Base-by-base conservation (phyloP, 2,888 invertebrate genomes). In the Dichetophora obliterata region DNA sequence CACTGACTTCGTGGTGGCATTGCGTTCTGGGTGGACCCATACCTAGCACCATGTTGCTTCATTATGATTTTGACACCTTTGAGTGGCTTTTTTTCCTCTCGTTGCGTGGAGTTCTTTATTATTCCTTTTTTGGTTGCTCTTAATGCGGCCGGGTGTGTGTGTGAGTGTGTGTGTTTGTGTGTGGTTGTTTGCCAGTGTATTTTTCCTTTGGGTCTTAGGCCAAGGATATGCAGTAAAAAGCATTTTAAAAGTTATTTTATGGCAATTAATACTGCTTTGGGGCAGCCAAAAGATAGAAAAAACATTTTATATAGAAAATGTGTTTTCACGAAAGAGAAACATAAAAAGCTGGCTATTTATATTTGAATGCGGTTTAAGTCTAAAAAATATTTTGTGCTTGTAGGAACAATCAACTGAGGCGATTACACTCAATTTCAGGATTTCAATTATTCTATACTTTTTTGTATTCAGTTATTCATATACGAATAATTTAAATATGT, bases 161-260 rank as follows among this genome's bases (percentile, higher is more conserved):
- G 61, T 59, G 22, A 73, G 69, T 71, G 59, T 65, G 37, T 63
- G 48, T 59, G 54, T 50, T 48, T 75, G 77, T 57, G 57, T 72
- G 50, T 54, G 63, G 76, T 43, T 37, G 37, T 37, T 27, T 54
- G 57, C 34, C 19, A 34, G 27, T 43, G 14, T 70, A 5, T 48
- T 57, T 48, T 43, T 54, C 34, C 16, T 37, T 31, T 48, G 22
- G 14, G 31, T 8, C 63, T 59, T 54, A 31, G 34, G 80, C 81
- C 81, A 82, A 85, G 85, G 85, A 84, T 85, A 76, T 72, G 77
- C 83, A 83, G 83, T 85, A 84, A 86, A 86, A 86, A 85, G 84
- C 86, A 84, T 85, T 86, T 86, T 85, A 84, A 82, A 86, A 85
- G 85, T 86, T 85, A 86, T 86, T 86, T 86, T 85, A 86, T 86